Conservation (phyloP, 2,113 vertebrate genomes). For the Corythoichthys haematopterus region DNA sequence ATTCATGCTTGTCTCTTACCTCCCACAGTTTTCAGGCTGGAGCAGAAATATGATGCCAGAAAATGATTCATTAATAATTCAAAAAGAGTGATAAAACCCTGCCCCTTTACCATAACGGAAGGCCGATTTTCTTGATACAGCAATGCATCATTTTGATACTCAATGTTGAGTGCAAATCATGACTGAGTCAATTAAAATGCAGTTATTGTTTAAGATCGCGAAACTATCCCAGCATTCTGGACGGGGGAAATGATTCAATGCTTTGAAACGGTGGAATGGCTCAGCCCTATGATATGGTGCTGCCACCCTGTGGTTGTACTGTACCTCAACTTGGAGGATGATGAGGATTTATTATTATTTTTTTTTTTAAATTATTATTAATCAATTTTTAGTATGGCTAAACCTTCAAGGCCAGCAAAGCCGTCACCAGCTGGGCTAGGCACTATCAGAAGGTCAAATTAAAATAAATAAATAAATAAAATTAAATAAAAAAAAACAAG, state of each 20-base stretch:
- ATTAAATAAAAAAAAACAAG: too few species aligned
- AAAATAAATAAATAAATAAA: too few species aligned
- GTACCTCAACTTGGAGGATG: neutral
- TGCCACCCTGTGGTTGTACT: constrained; percentile 46
- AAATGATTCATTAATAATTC: constrained; percentile 69
- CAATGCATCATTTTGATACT: neutral
- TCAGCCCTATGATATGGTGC: constrained; percentile 23
- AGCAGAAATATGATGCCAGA: constrained; percentile 52
- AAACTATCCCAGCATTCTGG: neutral
- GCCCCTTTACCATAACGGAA: constrained; percentile 33
- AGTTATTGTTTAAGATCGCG: neutral
- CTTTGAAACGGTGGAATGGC: neutral
- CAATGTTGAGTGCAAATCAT: neutral
- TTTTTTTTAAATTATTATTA: neutral
- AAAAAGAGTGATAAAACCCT: constrained; percentile 49
- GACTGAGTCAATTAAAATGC: neutral
- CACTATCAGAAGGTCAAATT: neutral
- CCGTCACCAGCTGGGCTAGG: neutral
- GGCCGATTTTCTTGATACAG: neutral
- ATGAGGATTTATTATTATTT: neutral
- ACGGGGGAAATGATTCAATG: neutral
- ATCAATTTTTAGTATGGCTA: too few species aligned
- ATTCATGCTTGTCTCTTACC: constrained; percentile 38
- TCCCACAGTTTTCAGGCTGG: constrained; percentile 45
- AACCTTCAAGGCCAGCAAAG: too few species aligned